phyloP scores from a whole-genome alignment of 2,797 vertebrate species.

The Melanogrammus aeglefinus region DNA sequence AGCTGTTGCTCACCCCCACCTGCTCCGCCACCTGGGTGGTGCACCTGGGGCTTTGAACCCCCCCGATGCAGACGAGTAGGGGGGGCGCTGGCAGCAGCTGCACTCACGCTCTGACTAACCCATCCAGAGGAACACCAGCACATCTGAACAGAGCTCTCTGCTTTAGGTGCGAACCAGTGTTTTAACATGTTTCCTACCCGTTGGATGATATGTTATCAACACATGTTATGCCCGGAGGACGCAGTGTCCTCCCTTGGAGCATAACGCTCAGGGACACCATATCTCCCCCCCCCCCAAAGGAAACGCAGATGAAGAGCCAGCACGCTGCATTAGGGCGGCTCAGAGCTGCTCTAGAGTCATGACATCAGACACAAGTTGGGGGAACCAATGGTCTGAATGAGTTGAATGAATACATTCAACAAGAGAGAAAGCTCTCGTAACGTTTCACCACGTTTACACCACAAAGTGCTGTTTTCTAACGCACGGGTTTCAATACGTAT shows the following conservation, averaged over 20 bases:
- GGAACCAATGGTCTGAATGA: background rate
- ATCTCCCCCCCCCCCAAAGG: background rate
- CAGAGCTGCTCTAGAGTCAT: background rate
- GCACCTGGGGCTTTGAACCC: background rate
- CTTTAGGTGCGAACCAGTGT: background rate
- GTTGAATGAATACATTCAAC: background rate
- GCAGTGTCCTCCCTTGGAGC: background rate
- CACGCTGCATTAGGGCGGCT: background rate
- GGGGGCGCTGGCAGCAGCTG: background rate
- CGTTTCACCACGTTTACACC: background rate
- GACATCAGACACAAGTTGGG: background rate
- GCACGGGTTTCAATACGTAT: too few species aligned
- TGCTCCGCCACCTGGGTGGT: background rate
- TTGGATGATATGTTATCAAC: background rate
- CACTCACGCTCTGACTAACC: background rate
- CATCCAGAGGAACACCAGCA: conserved; percentile 20
- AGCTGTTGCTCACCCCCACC: background rate
- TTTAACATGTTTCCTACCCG: conserved; percentile 30
- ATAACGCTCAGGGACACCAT: background rate
- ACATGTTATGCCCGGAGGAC: background rate
- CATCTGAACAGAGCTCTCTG: conserved; percentile 40
- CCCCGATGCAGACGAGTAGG: too few species aligned
- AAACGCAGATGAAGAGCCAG: background rate
- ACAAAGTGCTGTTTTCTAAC: background rate
- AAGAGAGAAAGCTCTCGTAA: background rate